phyloP scores from a whole-genome alignment of 2,797 vertebrate genomes.

The Atherinosoma microstoma region DNA sequence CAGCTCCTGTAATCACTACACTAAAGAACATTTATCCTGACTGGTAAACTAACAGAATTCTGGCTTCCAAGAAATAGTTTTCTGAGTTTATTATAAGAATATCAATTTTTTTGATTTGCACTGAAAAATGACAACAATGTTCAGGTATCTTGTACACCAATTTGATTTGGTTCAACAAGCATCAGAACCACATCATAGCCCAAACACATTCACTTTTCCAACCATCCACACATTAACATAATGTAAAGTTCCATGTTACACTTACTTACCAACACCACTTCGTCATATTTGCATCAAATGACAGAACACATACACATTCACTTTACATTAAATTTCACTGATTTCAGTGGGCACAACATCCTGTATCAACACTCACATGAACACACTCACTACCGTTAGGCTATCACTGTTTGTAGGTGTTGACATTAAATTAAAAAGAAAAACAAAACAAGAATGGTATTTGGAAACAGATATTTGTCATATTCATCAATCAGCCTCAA shows the following conservation, averaged over 20 bases:
- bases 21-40: background rate
- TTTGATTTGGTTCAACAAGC: conserved; percentile 69
- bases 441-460: conserved; percentile 37
- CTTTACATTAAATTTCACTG: conserved; percentile 9
- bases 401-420: conserved; percentile 38
- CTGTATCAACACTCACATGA: conserved; percentile 17
- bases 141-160: conserved; percentile 64
- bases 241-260: conserved; percentile 56
- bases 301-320: conserved; percentile 30
- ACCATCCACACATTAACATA: conserved; percentile 46
- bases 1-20: background rate
- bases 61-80: conserved; percentile 30
- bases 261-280: conserved; percentile 33
- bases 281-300: conserved; percentile 1
- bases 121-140: conserved; percentile 74
- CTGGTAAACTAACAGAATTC: background rate
- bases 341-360: conserved; percentile 16
- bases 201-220: conserved; percentile 37
- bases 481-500: conserved; percentile 20
- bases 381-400: conserved; percentile 41
- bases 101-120: conserved; percentile 81
- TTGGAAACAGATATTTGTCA: conserved; percentile 58
- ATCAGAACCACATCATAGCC: conserved; percentile 54
- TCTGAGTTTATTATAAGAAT: conserved; percentile 86
- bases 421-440: conserved; percentile 59